Conservation (phyloP, 2,888 invertebrate species). For the Cheilosia impressa region DNA sequence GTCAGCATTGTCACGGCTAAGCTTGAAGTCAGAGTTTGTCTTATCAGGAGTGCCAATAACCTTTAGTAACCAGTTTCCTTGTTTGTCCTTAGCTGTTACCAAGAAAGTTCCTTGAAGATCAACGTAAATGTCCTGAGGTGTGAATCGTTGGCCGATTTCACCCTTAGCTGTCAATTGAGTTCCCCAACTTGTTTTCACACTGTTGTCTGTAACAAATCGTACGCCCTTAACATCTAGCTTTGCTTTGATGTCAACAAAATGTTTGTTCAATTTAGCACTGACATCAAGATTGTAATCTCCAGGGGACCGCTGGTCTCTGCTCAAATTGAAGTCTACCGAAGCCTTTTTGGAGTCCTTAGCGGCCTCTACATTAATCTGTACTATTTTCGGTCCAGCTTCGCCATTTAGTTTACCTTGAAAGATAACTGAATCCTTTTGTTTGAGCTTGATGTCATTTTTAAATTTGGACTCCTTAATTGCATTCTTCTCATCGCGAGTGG, state of each 20-base stretch:
- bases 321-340: slow-evolving; percentile 84
- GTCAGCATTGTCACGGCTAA: slow-evolving; percentile 79
- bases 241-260: slow-evolving; percentile 79
- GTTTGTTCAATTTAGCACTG: slow-evolving; percentile 84
- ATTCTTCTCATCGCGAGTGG: slow-evolving; percentile 64
- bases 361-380: slow-evolving; percentile 86
- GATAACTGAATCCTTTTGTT: slow-evolving; percentile 75
- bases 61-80: slow-evolving; percentile 79
- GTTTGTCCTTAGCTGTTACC: slow-evolving; percentile 79
- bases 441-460: slow-evolving; percentile 74
- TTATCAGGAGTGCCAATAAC: slow-evolving; percentile 80
- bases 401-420: slow-evolving; percentile 84
- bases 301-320: slow-evolving; percentile 82
- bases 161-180: slow-evolving; percentile 80
- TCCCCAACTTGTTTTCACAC: slow-evolving; percentile 81
- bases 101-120: slow-evolving; percentile 80
- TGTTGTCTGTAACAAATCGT: slow-evolving; percentile 79
- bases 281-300: slow-evolving; percentile 86
- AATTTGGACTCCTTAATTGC: slow-evolving; percentile 76
- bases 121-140: slow-evolving; percentile 79
- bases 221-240: slow-evolving; percentile 82
- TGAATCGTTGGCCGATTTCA: slow-evolving; percentile 80
- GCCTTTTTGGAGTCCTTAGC: slow-evolving; percentile 86
- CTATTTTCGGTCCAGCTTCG: slow-evolving; percentile 85
- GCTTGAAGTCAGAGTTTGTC: slow-evolving; percentile 82